Evolutionary conservation across 2,797 vertebrate genomes (phyloP), one percentile per base, ranked within the genome.

Genomic region (Phyllotis vaccarum): DNA sequence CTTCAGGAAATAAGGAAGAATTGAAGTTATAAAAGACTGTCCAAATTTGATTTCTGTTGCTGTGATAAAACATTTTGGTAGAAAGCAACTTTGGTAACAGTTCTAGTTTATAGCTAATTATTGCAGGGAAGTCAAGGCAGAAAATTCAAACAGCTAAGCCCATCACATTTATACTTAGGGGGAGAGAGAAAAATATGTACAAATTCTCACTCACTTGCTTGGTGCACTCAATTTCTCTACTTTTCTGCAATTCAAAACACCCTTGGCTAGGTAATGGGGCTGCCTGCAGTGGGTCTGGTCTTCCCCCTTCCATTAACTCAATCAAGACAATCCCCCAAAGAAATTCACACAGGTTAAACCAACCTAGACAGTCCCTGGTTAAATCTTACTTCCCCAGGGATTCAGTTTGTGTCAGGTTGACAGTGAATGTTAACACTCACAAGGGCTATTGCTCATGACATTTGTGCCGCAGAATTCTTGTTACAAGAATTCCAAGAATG

Each of bases 401-500:
- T 29, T 27, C 56, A 72, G 14, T 5, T 31, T 86, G 16, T 40
- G 24, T 9, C n/a, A 87, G 3, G 24, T 31, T 31, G 52, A 31
- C 27, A 72, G 4, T 54, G 37, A 70, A 40, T 11, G n/a, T 16
- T 72, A 21, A 56, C 10, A 2, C 5, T 29, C n/a, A 14, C n/a
- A 34, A 78, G 24, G 75, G 72, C 0, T 43, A 62, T 24, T 87
- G 56, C 22, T 19, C 58, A 83, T 68, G 52, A 90, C 1, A 54
- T 79, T 70, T 91, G 24, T 22, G 1, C 21, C 52, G 74, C 1
- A 81, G n/a, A 90, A 58, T 86, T 76, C 60, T 92, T 60, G 86
- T 89, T 46, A 70, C 83, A 52, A 75, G 9, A 87, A 86, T 74
- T 82, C 56, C 13, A 89, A 37, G 78, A 91, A 89, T 46, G 78